Conservation (phyloP, 2,888 invertebrate species). For the Pollenia griseotomentosa region DNA sequence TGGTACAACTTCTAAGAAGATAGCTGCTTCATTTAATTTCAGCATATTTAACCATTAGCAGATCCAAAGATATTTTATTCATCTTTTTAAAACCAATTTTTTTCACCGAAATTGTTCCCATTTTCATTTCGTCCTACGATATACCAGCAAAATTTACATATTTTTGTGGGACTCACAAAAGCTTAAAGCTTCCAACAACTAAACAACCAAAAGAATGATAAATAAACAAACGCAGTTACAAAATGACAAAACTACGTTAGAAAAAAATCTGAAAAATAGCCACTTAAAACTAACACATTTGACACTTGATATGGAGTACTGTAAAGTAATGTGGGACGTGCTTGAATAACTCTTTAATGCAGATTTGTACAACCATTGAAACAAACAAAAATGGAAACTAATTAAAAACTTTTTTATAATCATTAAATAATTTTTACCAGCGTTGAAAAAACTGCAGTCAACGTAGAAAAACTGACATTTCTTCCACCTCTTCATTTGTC, state of each 20-base stretch:
- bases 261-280: conserved; percentile 53
- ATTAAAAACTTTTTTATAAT: neutral
- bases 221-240: conserved; percentile 42
- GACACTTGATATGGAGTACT: conserved; percentile 62
- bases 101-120: neutral
- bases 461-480: too few relatives aligned
- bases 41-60: too few relatives aligned
- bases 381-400: neutral
- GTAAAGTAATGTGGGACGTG: conserved; percentile 57
- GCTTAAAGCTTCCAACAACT: conserved; percentile 20
- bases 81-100: neutral
- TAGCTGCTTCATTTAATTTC: too few relatives aligned
- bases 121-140: conserved; percentile 25
- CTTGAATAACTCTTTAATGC: conserved; percentile 44
- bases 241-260: conserved; percentile 53
- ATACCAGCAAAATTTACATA: conserved; percentile 23
- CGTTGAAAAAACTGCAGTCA: too few relatives aligned
- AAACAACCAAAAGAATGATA: conserved; percentile 15
- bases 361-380: conserved; percentile 45
- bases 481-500: too few relatives aligned
- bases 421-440: too few relatives aligned
- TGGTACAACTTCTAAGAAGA: too few relatives aligned
- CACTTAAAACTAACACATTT: conserved; percentile 66
- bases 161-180: conserved; percentile 35
- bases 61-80: neutral